Evolutionary conservation across 53 echinoderm and acorn worm genomes (phyloP).

Genomic region (Crossaster papposus): DNA sequence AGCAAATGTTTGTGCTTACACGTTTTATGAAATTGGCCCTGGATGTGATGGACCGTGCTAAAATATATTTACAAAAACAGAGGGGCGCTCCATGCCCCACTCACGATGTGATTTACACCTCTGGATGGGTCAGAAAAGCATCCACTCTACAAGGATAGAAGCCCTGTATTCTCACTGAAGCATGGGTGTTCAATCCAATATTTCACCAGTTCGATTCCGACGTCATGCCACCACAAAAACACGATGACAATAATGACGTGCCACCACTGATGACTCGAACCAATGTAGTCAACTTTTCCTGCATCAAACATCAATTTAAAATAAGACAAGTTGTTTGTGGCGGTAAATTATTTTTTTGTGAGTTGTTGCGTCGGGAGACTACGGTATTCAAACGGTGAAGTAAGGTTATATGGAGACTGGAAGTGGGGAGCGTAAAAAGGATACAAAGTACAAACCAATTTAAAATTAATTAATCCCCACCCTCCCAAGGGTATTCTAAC

Average conservation of each 20-base stretch:
- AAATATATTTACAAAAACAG: too few relatives aligned
- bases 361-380: background rate
- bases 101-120: background rate
- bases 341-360: background rate
- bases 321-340: too few relatives aligned
- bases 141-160: background rate
- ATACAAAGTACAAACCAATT: too few relatives aligned
- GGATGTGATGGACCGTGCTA: too few relatives aligned
- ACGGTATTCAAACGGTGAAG: too few relatives aligned
- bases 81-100: background rate
- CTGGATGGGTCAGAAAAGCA: background rate
- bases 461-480: too few relatives aligned
- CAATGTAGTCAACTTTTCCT: constrained; percentile 91
- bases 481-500: too few relatives aligned
- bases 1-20: too few relatives aligned
- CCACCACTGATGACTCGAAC: constrained; percentile 98
- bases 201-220: constrained; percentile 77
- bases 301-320: constrained; percentile 11
- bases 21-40: too few relatives aligned
- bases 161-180: background rate
- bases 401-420: too few relatives aligned
- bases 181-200: constrained; percentile 43
- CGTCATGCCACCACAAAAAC: constrained; percentile 95
- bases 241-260: constrained; percentile 85
- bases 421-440: too few relatives aligned